Evolutionary conservation across 2,888 invertebrate genomes (phyloP), one percentile per base, ranked within the genome.

Genomic region (Yponomeuta sedellus): DNA sequence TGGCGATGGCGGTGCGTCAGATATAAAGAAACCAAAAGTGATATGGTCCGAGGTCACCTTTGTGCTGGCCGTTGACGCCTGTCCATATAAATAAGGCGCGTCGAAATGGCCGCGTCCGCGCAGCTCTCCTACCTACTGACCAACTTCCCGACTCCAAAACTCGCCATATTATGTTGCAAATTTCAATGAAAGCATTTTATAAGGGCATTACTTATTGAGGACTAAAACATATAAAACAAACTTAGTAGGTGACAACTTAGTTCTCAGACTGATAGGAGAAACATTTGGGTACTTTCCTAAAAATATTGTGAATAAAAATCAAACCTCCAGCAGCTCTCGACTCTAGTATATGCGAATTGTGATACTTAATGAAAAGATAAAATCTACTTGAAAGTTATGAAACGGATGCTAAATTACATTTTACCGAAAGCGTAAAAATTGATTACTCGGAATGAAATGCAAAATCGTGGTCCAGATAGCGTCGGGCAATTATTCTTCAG

Each of bases 31-130:
- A 80, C 77, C 71, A 75, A 82, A 82, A 78, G 74, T 74, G 76
- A 78, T 79, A 75, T 71, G 70, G 71, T 70, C 71, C 80, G 78
- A 81, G 82, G 81, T 79, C 81, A 77, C 71, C 78, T 81, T 83
- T 83, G 81, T 82, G 75, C 71, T 25, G 70, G 73, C 72, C 71
- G 73, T 70, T 59, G 61, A 19, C 63, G 64, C 61, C 61, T 28
- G 59, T 19, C 64, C 65, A 28, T 20, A 52, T 44, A 65, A 6
- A 56, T 67, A 52, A 52, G 16, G 44, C 44, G 44, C 44, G 44
- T 52, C 16, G 16, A 52, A 52, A 16, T 4, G 44, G 56, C 28
- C 10, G n/a, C 61, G 61, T n/a, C 28, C n/a, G 62, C 59, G 59
- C 59, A 8, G 22, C 59, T 20, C 12, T 34, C 34, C 34, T 34